These are phyloP conservation scores for Calameuta pallipes DNA, from an alignment of 2,888 invertebrate genomes.

Conservation along the genomic window DNA sequence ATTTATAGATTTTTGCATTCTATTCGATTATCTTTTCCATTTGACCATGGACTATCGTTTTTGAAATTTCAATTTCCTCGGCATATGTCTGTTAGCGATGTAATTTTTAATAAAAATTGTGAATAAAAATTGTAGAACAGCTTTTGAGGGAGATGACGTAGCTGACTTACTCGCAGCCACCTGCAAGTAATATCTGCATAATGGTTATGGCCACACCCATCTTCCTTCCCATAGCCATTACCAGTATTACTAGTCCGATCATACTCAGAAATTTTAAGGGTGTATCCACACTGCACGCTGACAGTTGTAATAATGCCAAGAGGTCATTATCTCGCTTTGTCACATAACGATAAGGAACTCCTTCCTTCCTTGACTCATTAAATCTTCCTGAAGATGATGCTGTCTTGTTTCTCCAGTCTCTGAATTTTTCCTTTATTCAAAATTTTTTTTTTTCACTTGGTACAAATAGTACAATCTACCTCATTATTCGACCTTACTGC, in stretches of 20 bases:
- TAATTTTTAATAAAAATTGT: background rate
- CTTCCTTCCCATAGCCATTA: slow-evolving; percentile 20
- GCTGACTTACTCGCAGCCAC: slow-evolving; percentile 4
- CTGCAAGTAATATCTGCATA: slow-evolving; percentile 31
- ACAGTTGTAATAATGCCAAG: background rate
- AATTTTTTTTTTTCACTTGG: background rate
- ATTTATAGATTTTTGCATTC: too few relatives aligned
- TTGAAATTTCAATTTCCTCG: background rate
- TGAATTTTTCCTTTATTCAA: background rate
- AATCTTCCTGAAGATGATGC: background rate
- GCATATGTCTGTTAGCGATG: background rate
- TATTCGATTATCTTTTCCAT: background rate
- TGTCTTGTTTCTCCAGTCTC: background rate
- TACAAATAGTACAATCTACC: background rate
- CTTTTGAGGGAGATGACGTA: background rate
- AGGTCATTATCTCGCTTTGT: background rate
- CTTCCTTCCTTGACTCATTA: background rate
- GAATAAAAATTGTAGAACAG: background rate
- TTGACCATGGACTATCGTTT: background rate
- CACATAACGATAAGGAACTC: background rate
- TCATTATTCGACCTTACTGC: background rate
- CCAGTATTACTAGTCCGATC: background rate
- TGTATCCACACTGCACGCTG: background rate
- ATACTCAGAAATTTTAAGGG: background rate
- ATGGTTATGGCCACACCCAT: slow-evolving; percentile 35